Evolutionary conservation across 2,113 vertebrate species (phyloP), one percentile per base, ranked within the genome.

Genomic region (Osmerus eperlanus): DNA sequence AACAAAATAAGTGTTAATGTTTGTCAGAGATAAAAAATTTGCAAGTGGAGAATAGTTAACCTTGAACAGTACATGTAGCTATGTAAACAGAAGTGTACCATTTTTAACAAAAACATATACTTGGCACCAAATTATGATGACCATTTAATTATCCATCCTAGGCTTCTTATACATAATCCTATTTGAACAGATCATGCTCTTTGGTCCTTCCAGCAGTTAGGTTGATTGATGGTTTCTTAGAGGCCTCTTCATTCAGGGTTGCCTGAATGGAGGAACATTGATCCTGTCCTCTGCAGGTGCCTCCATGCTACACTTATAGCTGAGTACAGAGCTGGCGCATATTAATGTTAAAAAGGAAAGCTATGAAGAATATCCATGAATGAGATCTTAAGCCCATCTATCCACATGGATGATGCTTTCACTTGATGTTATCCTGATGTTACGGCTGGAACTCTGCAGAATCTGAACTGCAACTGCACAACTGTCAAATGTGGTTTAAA

Each of bases 101-200:
- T 41, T 41, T 41, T 41, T 41, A 7, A 41, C 36, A 47, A 47
- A 47, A 47, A 47, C 41, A 56, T 14, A 14, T 56, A 11, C 13
- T 47, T 11, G 41, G 41, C 1, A 47, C 15, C 18, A 21, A 32
- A 18, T 13, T 51, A 51, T 51, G 36, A 65, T 9, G 47, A 51
- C 9, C 32, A 65, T 65, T 65, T 32, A 65, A 47, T 65, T 47
- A 65, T 47, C 18, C 36, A 65, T 51, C 41, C 28, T 16, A 16
- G 6, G n/a, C 6, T 25, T 16, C n/a, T 32, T 28, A 52, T 18
- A 53, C 16, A n/a, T 69, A 59, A 69, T 59, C 67, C 28, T 69
- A 69, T 69, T 58, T 68, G 53, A 25, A n/a, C 8, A 68, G 53
- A 68, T 68, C 28, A 32, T 56, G 67, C 18, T 56, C 28, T 68